Conservation (phyloP, 2,797 vertebrate species). For the Macropodus opercularis region DNA sequence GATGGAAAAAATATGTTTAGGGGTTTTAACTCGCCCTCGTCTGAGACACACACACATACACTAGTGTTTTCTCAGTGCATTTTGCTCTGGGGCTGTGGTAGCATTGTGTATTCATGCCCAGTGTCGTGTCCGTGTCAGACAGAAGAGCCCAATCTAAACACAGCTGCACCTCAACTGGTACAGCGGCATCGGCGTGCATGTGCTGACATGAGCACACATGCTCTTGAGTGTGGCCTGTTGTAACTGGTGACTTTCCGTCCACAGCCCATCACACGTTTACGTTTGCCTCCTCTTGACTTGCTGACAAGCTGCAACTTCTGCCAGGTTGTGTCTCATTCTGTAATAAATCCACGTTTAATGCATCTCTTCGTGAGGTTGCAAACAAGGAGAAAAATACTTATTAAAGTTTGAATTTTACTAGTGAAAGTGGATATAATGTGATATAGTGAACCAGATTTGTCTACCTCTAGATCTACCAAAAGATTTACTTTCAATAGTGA, state of each 20-base stretch:
- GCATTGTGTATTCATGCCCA: constrained; percentile 56
- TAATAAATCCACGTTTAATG: no score
- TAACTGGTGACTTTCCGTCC: constrained; percentile 61
- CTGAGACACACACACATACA: constrained; percentile 3
- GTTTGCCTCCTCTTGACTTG: neutral
- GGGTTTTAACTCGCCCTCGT: neutral
- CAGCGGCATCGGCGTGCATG: constrained; percentile 64
- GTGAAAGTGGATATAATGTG: no score
- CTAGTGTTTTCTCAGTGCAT: neutral
- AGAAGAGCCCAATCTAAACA: constrained; percentile 75
- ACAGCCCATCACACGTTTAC: constrained; percentile 27
- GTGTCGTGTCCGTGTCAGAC: constrained; percentile 38
- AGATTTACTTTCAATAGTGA: no score
- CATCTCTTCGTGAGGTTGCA: no score
- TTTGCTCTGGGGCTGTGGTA: constrained; percentile 12
- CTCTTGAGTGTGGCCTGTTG: constrained; percentile 50
- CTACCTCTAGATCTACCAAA: no score
- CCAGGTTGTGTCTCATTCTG: neutral
- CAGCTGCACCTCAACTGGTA: constrained; percentile 81
- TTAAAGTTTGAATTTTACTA: no score
- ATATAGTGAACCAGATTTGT: no score
- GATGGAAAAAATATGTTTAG: neutral
- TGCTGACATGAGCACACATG: constrained; percentile 76
- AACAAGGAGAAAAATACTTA: no score
- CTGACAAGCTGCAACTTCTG: neutral